Percentiles rank a stretch among this genome's conserved stretches.
Evolutionary conservation across 1,140 invertebrate genomes (phyloP).

Genomic region (Eriosoma lanigerum): DNA sequence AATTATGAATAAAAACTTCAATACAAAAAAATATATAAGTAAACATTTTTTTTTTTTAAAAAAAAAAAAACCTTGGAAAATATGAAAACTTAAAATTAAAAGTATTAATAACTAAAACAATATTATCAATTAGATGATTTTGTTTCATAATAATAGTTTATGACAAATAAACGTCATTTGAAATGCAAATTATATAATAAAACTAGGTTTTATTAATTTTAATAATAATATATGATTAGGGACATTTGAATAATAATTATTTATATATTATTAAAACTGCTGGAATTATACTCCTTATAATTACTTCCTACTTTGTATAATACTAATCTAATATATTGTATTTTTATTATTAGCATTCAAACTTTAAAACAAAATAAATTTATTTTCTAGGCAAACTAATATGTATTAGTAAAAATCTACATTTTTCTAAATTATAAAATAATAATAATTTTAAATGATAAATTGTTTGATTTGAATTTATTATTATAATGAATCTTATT

Average conservation of each 20-base stretch:
- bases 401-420: too few relatives aligned
- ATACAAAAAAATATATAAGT: conserved; percentile 20
- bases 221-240: conserved; percentile 5
- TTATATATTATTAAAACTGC: too few relatives aligned
- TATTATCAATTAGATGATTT: neutral
- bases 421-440: too few relatives aligned
- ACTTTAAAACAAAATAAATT: neutral
- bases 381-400: neutral
- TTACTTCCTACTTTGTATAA: neutral
- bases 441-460: neutral
- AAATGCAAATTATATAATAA: neutral
- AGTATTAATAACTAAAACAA: neutral
- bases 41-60: neutral
- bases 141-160: neutral
- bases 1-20: too few relatives aligned
- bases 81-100: conserved; percentile 23
- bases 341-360: neutral
- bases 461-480: neutral
- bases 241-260: neutral
- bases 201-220: neutral
- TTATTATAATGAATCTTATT: neutral
- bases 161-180: neutral
- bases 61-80: neutral
- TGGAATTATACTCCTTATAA: neutral
- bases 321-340: neutral